Conservation (phyloP, 2,888 invertebrate genomes). For the Octonoba sinensis region DNA sequence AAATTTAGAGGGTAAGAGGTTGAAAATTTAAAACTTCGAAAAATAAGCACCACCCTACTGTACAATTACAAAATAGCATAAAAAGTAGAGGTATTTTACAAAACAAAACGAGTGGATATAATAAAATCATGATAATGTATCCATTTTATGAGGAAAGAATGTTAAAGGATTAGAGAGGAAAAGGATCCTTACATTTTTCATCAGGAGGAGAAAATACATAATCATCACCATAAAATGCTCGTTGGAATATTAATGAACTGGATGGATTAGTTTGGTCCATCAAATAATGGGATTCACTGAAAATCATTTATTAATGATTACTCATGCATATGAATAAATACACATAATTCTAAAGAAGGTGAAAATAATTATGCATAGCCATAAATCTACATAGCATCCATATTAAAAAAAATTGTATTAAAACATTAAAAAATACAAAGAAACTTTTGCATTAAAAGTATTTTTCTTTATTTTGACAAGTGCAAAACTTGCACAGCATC, state of each 20-base stretch:
- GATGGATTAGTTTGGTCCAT: conserved; percentile 50
- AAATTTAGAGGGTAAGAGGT: no score
- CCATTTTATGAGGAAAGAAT: no score
- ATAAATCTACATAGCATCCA: background rate
- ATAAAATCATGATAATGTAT: no score
- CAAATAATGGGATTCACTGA: conserved; percentile 41
- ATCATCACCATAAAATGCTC: conserved; percentile 62
- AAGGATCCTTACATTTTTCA: conserved; percentile 34
- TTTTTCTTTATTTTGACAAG: no score
- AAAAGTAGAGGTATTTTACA: no score
- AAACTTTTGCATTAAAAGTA: no score
- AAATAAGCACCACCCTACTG: no score
- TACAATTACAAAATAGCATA: no score
- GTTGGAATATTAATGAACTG: conserved; percentile 53
- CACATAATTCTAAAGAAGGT: background rate
- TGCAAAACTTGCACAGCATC: no score
- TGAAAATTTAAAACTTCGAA: no score
- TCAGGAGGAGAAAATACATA: conserved; percentile 55
- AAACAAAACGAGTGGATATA: no score
- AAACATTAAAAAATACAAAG: background rate
- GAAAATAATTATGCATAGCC: background rate
- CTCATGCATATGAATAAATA: background rate
- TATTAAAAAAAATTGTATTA: background rate
- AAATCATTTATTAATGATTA: background rate
- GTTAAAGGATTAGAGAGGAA: background rate